Evolutionary conservation across 2,113 vertebrate species (phyloP).

Genomic region (Odocoileus virginianus): DNA sequence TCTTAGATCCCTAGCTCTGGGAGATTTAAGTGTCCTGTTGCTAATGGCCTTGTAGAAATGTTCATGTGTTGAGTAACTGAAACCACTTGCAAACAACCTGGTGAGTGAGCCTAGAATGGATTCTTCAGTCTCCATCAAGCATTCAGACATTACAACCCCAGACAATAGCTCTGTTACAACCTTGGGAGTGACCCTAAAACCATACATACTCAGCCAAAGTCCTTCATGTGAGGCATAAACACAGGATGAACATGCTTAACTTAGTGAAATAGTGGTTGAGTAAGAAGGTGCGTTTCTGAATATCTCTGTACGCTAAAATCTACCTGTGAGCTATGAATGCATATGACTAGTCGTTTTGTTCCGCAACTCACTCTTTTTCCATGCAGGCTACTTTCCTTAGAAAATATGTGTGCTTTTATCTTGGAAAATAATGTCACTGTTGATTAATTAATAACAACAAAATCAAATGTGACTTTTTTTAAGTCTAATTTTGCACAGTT

Average conservation of each 20-base stretch:
- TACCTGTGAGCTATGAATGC: neutral
- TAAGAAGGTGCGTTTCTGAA: neutral
- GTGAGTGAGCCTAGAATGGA: neutral
- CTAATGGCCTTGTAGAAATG: neutral
- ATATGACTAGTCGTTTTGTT: neutral
- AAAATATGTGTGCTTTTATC: neutral
- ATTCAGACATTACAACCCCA: neutral
- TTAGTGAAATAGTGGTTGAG: neutral
- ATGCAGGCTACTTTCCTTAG: neutral
- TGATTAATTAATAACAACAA: neutral
- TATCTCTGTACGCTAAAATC: neutral
- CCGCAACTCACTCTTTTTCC: neutral
- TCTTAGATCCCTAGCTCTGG: neutral
- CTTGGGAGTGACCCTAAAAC: neutral
- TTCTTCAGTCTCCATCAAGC: neutral
- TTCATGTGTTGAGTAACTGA: neutral
- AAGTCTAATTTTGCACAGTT: neutral
- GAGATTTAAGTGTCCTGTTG: accelerated
- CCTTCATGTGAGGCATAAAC: neutral
- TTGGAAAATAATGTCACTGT: neutral
- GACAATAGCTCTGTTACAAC: neutral
- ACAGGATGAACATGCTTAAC: neutral
- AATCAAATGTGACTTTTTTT: neutral
- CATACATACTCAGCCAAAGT: neutral
- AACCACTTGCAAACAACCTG: too few relatives aligned